These are phyloP conservation scores for Araneus ventricosus DNA, from an alignment of 1,140 invertebrate species.

Conservation along the genomic window DNA sequence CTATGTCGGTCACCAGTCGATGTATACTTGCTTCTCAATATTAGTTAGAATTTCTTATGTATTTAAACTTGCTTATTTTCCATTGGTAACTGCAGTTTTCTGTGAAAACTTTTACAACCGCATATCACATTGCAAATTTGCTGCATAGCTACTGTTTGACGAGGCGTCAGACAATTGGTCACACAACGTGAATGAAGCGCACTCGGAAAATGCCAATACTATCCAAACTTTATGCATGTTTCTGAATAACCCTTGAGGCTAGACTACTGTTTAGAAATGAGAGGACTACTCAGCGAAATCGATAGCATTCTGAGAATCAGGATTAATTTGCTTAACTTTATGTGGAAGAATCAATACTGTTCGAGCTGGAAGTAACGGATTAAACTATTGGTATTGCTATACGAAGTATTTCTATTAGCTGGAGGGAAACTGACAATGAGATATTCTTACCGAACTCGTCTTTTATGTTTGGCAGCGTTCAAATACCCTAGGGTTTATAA, in stretches of 20 bases:
- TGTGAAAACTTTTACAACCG: too few relatives aligned
- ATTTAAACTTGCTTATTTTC: too few relatives aligned
- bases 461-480: not conserved
- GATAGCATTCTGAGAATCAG: conserved; percentile 5
- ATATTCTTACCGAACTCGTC: not conserved
- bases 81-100: too few relatives aligned
- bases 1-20: too few relatives aligned
- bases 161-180: not conserved
- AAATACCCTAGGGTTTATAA: not conserved
- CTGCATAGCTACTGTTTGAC: not conserved
- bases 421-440: not conserved
- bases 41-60: too few relatives aligned
- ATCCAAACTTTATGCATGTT: not conserved
- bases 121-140: too few relatives aligned
- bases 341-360: not conserved
- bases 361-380: not conserved
- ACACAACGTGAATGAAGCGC: not conserved
- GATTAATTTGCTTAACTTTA: conserved; percentile 2
- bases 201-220: not conserved
- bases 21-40: too few relatives aligned
- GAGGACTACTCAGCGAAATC: not conserved
- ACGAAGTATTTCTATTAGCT: not conserved
- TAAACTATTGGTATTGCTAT: not conserved
- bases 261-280: not conserved
- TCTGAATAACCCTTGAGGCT: not conserved